Base-by-base conservation (phyloP, 2,888 invertebrate species). In the Drosophila siamana region DNA sequence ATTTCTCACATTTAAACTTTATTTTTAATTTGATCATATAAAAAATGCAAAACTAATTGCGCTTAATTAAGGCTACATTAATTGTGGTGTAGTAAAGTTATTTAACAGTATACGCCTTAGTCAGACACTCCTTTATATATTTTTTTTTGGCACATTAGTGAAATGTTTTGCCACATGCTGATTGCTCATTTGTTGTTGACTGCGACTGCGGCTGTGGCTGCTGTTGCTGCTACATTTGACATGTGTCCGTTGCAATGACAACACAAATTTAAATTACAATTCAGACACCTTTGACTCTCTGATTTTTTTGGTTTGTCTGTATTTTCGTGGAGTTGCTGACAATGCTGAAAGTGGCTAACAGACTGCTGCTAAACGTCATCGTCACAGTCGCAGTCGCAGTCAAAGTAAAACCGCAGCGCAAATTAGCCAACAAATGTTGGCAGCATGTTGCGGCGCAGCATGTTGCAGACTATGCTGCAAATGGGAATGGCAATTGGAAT, bases 231-330 rank as follows among this genome's bases (percentile, higher is more conserved):
- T 51, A 19, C 54, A 51, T 56, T 60, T 62, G 74, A 75, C 74
- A 74, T 50, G 57, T 77, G 74, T 74, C 55, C 67, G 72, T 41
- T 66, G 65, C 44, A 52, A 74, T 78, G 78, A 69, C 75, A 78
- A 74, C 64, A 75, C 69, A 59, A 69, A 65, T 76, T 78, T 69
- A 63, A 78, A 75, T 75, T 75, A 60, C 78, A 44, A 44, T 47
- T 56, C 54, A 33, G 44, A 62, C 74, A 88, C 80, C 86, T 88
- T 84, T 80, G 84, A 86, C 80, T 78, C 72, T 65, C 62, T 7
- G 11, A 40, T 70, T 74, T 76, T 36, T 22, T 24, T 22, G 11
- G 6, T 24, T 2, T 22, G 3, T 1, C 5, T 22, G 1, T 22
- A 22, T 22, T 22, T 24, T 24, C 5, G 24, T 24, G 24, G 36